Base-by-base conservation (phyloP, 2,888 invertebrate genomes). In the Eristalis tenax region DNA sequence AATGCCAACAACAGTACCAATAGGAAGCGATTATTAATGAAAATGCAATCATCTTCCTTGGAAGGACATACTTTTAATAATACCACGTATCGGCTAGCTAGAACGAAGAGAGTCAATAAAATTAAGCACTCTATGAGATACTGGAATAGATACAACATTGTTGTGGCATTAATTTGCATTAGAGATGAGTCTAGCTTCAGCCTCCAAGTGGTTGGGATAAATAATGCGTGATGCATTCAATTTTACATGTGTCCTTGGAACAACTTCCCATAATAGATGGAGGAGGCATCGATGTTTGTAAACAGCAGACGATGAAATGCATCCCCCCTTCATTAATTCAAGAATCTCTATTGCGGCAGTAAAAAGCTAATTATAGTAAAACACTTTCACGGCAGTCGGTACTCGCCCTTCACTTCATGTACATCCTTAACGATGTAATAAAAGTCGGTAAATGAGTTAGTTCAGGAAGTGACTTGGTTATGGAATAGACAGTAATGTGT, bases 11-110 rank as follows among this genome's bases (percentile, higher is more conserved):
- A 56, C 22, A 68, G 8, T 32, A 32, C 32, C 32, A 32, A 32
- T 32, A 8, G 8, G 32, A 32, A 68, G 43, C 28, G 26, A 15
- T 57, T 64, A 64, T 57, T 15, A n/a, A 22, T 35, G 43, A 71
- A 59, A 73, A 79, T 79, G 65, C 59, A 73, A 79, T 79, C 61
- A 73, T 79, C 66, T 18, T 66, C 59, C 26, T 66, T 66, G 50
- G 40, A 79, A 79, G 73, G 79, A 73, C 79, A 79, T 26, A 15
- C 65, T 23, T 43, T 79, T 73, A 79, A 79, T 79, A 66, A 73
- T 56, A 73, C 66, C 79, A 79, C 79, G 79, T 79, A 5, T 64
- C 5, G 3, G 43, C 23, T 56, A 63, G 43, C 28, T 28, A 22
- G 23, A 71, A 26, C 10, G 43, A 18, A 38, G 38, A 32, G 28